Base-by-base conservation (phyloP, 2,888 invertebrate species). In the Epistrophella euchroma region DNA sequence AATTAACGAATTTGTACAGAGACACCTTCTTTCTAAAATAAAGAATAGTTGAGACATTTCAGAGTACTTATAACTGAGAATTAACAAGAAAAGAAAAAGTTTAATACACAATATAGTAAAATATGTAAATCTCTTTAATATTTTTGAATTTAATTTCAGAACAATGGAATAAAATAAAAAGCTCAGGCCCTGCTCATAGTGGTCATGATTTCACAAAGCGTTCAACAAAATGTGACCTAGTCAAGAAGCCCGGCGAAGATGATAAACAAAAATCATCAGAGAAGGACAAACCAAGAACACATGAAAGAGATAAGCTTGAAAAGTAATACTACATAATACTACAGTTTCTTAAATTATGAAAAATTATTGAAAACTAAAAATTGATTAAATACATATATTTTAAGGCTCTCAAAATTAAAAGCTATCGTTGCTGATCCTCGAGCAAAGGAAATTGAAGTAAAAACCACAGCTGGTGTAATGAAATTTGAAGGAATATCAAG, bases 401-500 rank as follows among this genome's bases (percentile, higher is more conserved):
- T 0, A n/a, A 92, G 92, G 88, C 89, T 92, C 72, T 90, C 92
- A 0, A 92, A 91, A 87, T 85, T 92, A 0, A 92, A 92, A 68
- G 94, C 95, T 5, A 93, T 94, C 80, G 94, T 94, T 50, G 91
- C 93, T 11, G 93, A 93, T 56, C 92, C 93, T 81, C 92, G 93
- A 70, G 94, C 94, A 88, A 95, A 95, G 90, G 97, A 97, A 91
- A 95, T 97, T 7, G 93, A 97, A 64, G 96, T 97, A 0, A 96
- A 96, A 90, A 97, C 97, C 0, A 96, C 97, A 0, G 96, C 96
- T 0, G 97, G 97, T 0, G 95, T 97, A 40, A 96, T 97, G 91
- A 95, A 97, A 90, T 97, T 97, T 90, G 96, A 97, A 93, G 97
- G 95, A 11, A 97, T 98, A 88, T 97, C 97, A 0, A 94, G 97